phyloP scores from a whole-genome alignment of 2,797 vertebrate species.

The Poeciliopsis turneri region DNA sequence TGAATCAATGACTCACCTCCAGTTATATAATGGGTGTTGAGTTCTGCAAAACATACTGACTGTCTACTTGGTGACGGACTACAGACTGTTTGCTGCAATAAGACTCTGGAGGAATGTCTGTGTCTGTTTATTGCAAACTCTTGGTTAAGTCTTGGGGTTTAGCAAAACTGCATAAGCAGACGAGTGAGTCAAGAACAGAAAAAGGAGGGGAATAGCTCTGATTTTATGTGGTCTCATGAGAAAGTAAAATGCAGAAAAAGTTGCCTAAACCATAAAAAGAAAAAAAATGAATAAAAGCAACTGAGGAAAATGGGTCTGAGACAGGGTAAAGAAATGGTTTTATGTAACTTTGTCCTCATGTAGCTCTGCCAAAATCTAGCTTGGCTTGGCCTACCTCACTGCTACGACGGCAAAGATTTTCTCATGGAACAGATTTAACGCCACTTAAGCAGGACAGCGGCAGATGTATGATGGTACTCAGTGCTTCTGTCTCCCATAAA shows the following conservation, averaged over 20 bases:
- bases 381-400: conserved; percentile 49
- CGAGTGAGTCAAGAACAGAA: conserved; percentile 18
- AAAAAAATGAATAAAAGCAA: conserved; percentile 25
- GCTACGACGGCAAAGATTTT: conserved; percentile 61
- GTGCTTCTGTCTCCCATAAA: conserved; percentile 43
- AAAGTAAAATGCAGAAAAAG: conserved; percentile 13
- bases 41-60: conserved; percentile 55
- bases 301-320: conserved; percentile 15
- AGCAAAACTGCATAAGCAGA: conserved; percentile 29
- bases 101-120: conserved; percentile 54
- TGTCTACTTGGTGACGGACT: conserved; percentile 23
- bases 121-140: conserved; percentile 30
- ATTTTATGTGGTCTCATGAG: conserved; percentile 24
- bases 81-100: conserved; percentile 36
- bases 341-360: conserved; percentile 64
- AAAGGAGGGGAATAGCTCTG: background rate
- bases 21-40: conserved; percentile 55
- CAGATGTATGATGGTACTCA: conserved; percentile 51
- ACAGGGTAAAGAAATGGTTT: conserved; percentile 30
- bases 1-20: conserved; percentile 50
- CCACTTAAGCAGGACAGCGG: conserved; percentile 36
- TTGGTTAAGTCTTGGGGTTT: conserved; percentile 22
- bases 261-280: conserved; percentile 31
- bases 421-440: conserved; percentile 69
- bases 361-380: conserved; percentile 55